Evolutionary conservation across 2,797 vertebrate genomes (phyloP).

Genomic region (Leptatherina wallacei): DNA sequence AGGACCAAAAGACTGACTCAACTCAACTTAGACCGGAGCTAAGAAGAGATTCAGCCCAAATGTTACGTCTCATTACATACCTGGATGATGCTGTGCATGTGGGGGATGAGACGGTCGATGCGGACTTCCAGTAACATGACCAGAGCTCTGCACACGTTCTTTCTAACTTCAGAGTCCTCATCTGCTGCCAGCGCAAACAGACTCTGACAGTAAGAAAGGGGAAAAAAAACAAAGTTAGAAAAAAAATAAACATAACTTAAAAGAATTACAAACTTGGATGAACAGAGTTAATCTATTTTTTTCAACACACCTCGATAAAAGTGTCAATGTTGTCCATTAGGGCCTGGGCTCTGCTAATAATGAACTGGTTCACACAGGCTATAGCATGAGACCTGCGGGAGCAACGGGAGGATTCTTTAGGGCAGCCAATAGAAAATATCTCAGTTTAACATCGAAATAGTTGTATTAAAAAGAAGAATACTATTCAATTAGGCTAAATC

Average conservation of each 20-base stretch:
- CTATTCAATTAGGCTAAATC: neutral
- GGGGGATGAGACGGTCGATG: constrained; percentile 93
- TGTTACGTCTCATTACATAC: constrained; percentile 60
- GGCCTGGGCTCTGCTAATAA: constrained; percentile 94
- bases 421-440: neutral
- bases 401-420: neutral
- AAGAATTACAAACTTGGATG: neutral
- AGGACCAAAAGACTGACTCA: constrained; percentile 21
- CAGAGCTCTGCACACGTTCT: constrained; percentile 93
- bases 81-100: constrained; percentile 98
- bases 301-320: constrained; percentile 90
- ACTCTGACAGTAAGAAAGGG: constrained; percentile 79
- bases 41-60: too few species aligned
- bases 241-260: neutral
- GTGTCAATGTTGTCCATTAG: constrained; percentile 97
- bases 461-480: neutral
- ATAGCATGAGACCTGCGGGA: constrained; percentile 90
- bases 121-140: constrained; percentile 96
- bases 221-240: neutral
- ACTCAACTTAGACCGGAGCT: neutral
- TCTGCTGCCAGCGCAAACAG: constrained; percentile 93
- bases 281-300: neutral
- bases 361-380: constrained; percentile 97
- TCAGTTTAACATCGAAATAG: neutral
- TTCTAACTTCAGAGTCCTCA: constrained; percentile 93